A percentile compares a stretch with the other conserved stretches of the same genome.
Evolutionary conservation across 2,113 vertebrate genomes (phyloP).

Genomic region (Archilochus colubris): DNA sequence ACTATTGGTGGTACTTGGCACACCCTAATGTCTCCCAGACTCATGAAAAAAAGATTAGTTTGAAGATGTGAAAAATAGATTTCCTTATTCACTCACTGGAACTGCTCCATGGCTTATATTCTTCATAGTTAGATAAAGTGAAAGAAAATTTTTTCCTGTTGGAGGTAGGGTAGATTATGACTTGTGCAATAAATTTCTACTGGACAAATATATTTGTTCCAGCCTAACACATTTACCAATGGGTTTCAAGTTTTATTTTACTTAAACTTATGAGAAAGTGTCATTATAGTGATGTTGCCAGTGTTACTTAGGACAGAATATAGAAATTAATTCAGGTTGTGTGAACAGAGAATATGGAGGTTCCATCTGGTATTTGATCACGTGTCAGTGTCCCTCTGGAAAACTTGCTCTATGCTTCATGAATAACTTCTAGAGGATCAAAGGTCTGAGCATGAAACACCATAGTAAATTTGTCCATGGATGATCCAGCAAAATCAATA

Average conservation of each 20-base stretch:
- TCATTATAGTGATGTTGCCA: neutral
- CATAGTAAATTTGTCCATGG: neutral
- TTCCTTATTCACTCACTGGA: neutral
- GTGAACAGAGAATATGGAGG: neutral
- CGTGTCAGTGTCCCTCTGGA: neutral
- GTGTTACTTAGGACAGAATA: neutral
- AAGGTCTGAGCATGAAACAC: neutral
- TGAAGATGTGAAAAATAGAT: neutral
- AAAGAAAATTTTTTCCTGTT: neutral
- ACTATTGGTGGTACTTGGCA: neutral
- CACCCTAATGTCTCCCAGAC: neutral
- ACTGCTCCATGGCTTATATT: rapidly evolving
- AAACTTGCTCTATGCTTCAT: neutral
- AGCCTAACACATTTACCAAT: neutral
- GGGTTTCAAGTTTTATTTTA: neutral
- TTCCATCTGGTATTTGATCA: neutral
- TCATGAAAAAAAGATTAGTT: neutral
- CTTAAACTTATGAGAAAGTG: neutral
- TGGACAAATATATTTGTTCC: neutral
- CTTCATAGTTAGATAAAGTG: neutral
- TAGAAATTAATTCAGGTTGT: neutral
- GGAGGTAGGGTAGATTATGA: neutral
- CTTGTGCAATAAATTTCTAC: neutral
- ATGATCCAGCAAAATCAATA: constrained; percentile 11
- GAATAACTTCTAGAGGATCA: neutral